Conservation (phyloP, 1,140 invertebrate genomes). For the Aphelinus atriplicis region DNA sequence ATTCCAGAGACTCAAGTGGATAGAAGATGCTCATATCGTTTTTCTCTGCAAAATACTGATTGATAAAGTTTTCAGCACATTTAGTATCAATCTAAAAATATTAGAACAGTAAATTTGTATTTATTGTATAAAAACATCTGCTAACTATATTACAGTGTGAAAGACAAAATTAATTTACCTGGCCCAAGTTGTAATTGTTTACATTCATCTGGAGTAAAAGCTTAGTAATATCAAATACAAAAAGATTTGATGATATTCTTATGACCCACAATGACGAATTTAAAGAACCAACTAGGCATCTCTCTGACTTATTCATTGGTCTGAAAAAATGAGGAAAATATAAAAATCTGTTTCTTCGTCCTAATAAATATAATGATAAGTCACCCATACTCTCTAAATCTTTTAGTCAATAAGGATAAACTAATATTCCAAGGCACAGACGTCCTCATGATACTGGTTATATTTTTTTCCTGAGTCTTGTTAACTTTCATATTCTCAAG, state of each 20-base stretch:
- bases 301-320: background rate
- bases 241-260: constrained; percentile 46
- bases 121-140: background rate
- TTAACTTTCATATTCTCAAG: constrained; percentile 51
- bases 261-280: constrained; percentile 48
- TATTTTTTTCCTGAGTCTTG: constrained; percentile 40
- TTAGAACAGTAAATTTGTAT: constrained; percentile 14
- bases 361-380: constrained; percentile 17
- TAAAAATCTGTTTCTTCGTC: constrained; percentile 24
- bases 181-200: constrained; percentile 12
- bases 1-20: constrained; percentile 40
- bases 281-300: constrained; percentile 44
- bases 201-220: constrained; percentile 46
- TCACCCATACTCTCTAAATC: constrained; percentile 40
- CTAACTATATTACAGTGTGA: too few species aligned
- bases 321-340: constrained; percentile 34
- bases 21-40: constrained; percentile 50
- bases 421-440: constrained; percentile 46
- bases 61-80: constrained; percentile 43
- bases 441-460: constrained; percentile 46
- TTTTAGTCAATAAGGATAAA: constrained; percentile 41
- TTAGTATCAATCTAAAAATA: constrained; percentile 45
- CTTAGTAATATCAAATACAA: constrained; percentile 43
- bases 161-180: constrained; percentile 38
- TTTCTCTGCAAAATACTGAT: constrained; percentile 46